Conservation (phyloP, 2,113 vertebrate genomes). For the Cheirogaleus medius region DNA sequence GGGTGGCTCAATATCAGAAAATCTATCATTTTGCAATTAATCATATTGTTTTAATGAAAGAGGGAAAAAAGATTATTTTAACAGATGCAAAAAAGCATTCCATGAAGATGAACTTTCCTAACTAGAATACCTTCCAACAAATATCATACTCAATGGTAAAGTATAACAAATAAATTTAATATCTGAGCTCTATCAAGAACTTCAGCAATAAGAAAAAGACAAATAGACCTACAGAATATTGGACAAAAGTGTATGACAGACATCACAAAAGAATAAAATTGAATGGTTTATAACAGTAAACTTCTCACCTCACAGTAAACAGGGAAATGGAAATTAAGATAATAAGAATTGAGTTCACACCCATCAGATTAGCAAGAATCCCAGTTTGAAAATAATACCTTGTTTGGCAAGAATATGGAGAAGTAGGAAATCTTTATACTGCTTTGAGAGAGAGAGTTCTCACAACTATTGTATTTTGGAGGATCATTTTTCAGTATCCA, state of each 20-base stretch:
- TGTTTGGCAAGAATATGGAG: neutral
- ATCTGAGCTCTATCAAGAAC: neutral
- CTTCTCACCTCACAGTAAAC: neutral
- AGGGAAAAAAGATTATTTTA: neutral
- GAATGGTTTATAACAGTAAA: neutral
- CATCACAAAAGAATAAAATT: neutral
- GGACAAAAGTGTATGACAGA: neutral
- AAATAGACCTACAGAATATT: neutral
- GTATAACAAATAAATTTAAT: neutral
- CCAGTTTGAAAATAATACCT: neutral
- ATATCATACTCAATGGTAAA: neutral
- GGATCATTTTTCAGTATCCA: neutral
- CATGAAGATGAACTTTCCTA: neutral
- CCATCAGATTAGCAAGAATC: neutral
- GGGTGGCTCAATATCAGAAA: neutral
- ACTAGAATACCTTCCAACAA: neutral
- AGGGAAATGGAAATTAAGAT: neutral
- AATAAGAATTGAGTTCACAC: neutral
- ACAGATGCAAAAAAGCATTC: neutral
- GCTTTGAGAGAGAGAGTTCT: neutral
- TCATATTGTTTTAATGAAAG: neutral
- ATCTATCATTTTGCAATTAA: neutral
- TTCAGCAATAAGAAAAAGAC: neutral
- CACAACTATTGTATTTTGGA: neutral
- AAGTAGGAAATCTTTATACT: neutral